These are phyloP conservation scores for Nylanderia fulva DNA, from an alignment of 1,140 invertebrate genomes.

Conservation along the genomic window DNA sequence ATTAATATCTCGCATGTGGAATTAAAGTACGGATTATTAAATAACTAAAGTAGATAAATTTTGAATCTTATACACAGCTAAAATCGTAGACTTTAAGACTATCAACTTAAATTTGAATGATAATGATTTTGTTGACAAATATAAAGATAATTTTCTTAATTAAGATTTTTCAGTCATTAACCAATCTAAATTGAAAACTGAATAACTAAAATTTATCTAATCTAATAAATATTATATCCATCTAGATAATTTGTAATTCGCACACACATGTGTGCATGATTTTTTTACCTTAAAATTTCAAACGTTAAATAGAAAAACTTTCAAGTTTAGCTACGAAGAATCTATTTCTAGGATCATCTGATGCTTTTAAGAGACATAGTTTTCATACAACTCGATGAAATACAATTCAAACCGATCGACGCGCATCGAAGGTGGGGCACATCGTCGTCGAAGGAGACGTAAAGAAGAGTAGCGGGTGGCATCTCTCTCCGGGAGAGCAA, in stretches of 20 bases:
- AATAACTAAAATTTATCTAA: background rate
- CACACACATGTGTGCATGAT: no score
- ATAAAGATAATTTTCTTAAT: slow-evolving; percentile 11
- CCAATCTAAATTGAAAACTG: background rate
- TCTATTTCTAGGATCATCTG: background rate
- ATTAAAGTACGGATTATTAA: slow-evolving; percentile 11
- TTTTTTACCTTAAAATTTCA: background rate
- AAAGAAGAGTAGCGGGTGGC: slow-evolving; percentile 72
- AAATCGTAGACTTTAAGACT: background rate
- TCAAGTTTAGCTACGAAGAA: background rate
- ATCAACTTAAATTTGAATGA: slow-evolving; percentile 9
- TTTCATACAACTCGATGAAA: slow-evolving; percentile 15
- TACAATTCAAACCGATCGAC: slow-evolving; percentile 6
- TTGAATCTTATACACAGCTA: background rate
- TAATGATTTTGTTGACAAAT: background rate
- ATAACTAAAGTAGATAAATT: background rate
- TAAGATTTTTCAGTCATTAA: background rate
- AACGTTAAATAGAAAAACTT: background rate
- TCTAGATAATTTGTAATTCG: slow-evolving; percentile 8
- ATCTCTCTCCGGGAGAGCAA: slow-evolving; percentile 37
- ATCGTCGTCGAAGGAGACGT: slow-evolving; percentile 23
- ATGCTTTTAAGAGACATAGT: background rate
- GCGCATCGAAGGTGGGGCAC: background rate
- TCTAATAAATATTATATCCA: background rate
- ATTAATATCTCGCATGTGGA: slow-evolving; percentile 32